phyloP scores from a whole-genome alignment of 2,113 vertebrate species.

The Xenotilapia flavipinnis region DNA sequence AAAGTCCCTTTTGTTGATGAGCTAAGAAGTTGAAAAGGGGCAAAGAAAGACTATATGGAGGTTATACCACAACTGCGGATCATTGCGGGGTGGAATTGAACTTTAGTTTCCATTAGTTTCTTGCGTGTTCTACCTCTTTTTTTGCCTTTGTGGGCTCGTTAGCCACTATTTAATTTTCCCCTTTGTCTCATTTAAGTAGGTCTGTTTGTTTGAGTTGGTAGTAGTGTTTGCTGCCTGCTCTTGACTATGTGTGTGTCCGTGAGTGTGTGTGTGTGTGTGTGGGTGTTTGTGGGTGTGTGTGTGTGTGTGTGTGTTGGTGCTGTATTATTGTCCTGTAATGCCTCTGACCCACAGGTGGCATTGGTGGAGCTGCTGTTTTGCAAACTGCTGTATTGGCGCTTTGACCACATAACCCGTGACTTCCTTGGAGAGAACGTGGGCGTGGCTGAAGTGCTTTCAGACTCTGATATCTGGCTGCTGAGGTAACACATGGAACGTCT shows the following conservation, averaged over 20 bases:
- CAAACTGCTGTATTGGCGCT: conserved; percentile 21
- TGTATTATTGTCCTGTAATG: not conserved
- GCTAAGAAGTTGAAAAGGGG: not conserved
- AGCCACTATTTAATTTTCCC: not conserved
- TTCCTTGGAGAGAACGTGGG: conserved; percentile 72
- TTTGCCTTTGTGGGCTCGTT: not conserved
- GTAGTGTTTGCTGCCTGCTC: not conserved
- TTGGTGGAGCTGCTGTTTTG: conserved; percentile 65
- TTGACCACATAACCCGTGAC: conserved; percentile 50
- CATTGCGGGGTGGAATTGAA: too few relatives aligned
- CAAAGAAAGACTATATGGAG: not conserved
- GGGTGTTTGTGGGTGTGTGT: too few relatives aligned
- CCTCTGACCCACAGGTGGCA: not conserved
- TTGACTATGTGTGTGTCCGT: not conserved
- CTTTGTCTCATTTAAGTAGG: not conserved
- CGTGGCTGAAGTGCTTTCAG: conserved; percentile 56
- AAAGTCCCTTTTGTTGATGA: not conserved
- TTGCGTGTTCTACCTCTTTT: not conserved
- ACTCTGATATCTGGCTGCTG: conserved; percentile 74
- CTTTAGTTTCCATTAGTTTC: too few relatives aligned
- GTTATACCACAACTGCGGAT: not conserved
- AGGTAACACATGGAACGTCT: conserved; percentile 39
- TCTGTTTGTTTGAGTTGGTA: not conserved
- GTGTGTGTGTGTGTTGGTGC: not conserved
- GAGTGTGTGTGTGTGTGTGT: accelerated